Evolutionary conservation across 2,113 vertebrate species (phyloP).

Genomic region (Cynocephalus volans): DNA sequence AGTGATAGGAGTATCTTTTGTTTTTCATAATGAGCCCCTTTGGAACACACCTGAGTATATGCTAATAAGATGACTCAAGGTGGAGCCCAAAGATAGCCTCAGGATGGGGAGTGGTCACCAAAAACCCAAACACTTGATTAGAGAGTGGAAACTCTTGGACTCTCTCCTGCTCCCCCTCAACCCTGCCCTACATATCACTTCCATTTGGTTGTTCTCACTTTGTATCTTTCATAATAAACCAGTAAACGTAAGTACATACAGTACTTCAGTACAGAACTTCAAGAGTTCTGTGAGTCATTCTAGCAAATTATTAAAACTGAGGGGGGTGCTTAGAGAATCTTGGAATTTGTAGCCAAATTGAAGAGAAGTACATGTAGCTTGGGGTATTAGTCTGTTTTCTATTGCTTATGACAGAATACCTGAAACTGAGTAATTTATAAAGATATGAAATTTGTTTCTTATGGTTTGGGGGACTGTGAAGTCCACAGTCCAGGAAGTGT

Average conservation of each 20-base stretch:
- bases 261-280: not conserved
- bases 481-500: no score
- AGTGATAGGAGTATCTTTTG: not conserved
- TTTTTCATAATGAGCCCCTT: not conserved
- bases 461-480: no score
- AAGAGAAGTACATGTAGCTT: not conserved
- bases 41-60: not conserved
- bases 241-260: not conserved
- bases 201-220: not conserved
- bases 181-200: not conserved
- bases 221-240: not conserved
- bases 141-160: not conserved
- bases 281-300: not conserved
- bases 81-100: not conserved
- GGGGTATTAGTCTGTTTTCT: no score
- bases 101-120: not conserved
- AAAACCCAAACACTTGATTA: not conserved
- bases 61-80: not conserved
- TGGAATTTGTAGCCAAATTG: not conserved
- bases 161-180: not conserved
- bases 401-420: no score
- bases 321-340: fast-evolving
- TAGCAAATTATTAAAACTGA: not conserved
- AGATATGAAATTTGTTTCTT: no score
- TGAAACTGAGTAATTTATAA: no score